Evolutionary conservation across 2,113 vertebrate species (phyloP).

Genomic region (Pitta sordida): DNA sequence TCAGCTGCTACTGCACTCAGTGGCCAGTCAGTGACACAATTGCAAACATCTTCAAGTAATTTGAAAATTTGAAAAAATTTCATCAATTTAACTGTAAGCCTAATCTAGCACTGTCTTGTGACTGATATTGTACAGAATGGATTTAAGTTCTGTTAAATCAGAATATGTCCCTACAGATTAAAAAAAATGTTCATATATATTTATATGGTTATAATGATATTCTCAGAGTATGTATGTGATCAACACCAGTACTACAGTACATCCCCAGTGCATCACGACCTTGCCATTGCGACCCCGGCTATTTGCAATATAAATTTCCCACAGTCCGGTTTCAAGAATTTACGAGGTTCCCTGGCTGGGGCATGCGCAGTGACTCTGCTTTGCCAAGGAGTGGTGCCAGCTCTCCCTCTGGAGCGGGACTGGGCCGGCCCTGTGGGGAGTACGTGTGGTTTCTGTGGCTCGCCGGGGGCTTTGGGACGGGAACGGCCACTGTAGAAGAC

Average conservation of each 20-base stretch:
- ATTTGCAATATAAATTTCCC: too few species aligned
- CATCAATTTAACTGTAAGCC: neutral
- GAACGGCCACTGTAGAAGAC: too few species aligned
- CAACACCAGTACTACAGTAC: accelerated
- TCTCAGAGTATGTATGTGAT: neutral
- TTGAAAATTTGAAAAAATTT: neutral
- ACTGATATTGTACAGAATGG: neutral
- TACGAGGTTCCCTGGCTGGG: too few species aligned
- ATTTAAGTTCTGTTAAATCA: neutral
- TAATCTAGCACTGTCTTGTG: neutral
- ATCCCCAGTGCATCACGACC: too few species aligned
- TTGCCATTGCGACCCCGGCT: too few species aligned
- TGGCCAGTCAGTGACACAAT: neutral
- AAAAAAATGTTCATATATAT: neutral
- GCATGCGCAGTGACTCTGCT: too few species aligned
- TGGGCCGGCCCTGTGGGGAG: too few species aligned
- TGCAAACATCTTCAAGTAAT: neutral
- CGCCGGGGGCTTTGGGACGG: too few species aligned
- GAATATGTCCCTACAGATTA: neutral
- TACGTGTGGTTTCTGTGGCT: too few species aligned
- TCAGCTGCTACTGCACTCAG: neutral
- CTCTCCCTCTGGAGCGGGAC: too few species aligned
- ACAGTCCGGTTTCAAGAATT: too few species aligned
- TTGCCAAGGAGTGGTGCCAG: too few species aligned
- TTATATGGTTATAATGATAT: neutral